Conservation (phyloP, 1,140 invertebrate species). For the Anastrepha ludens region DNA sequence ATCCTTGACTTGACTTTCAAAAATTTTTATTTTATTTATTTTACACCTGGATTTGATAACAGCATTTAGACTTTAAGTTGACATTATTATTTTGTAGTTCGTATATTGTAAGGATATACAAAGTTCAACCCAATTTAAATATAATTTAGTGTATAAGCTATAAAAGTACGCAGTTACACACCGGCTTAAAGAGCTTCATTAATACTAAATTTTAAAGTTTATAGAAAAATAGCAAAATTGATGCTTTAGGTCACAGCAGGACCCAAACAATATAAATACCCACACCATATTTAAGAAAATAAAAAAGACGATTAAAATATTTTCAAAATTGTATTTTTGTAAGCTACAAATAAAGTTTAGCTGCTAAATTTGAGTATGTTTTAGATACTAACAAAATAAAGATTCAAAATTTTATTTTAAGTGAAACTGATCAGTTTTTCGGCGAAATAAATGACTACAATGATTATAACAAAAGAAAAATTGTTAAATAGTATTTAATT, state of each 20-base stretch:
- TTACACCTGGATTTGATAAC: slow-evolving; percentile 32
- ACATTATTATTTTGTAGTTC: background rate
- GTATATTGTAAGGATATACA: slow-evolving; percentile 33
- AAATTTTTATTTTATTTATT: background rate
- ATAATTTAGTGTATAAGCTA: slow-evolving; percentile 10
- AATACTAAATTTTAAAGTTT: background rate
- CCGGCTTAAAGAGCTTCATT: background rate
- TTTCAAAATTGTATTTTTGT: slow-evolving; percentile 51
- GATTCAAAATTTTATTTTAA: no score
- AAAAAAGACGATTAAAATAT: slow-evolving; percentile 29
- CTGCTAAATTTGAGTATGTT: background rate
- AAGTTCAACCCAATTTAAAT: background rate
- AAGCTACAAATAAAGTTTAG: slow-evolving; percentile 1
- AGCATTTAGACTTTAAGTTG: background rate
- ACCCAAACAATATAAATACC: background rate
- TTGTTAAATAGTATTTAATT: background rate
- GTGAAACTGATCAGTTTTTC: no score
- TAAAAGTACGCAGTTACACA: background rate
- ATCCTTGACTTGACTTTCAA: slow-evolving; percentile 26
- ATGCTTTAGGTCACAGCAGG: background rate
- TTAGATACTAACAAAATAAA: no score
- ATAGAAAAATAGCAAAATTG: background rate
- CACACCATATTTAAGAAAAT: background rate
- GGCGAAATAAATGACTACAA: background rate
- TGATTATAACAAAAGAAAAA: background rate